Conservation (phyloP, 1,140 invertebrate genomes). For the Drosophila mojavensis region DNA sequence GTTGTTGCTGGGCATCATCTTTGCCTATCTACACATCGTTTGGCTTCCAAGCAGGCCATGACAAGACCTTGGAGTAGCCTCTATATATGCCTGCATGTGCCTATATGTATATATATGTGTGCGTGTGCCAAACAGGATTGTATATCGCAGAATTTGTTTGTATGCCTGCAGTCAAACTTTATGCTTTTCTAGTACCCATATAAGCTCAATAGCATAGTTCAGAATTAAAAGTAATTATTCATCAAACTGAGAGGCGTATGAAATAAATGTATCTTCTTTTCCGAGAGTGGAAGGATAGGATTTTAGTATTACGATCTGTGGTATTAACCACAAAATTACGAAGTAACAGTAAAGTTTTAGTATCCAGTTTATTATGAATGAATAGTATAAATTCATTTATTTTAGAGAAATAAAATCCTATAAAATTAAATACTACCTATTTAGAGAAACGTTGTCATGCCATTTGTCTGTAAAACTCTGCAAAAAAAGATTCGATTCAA, state of each 20-base stretch:
- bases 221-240: neutral
- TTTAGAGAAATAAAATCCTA: no score
- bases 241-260: slow-evolving; percentile 1
- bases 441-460: neutral
- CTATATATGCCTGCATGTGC: slow-evolving; percentile 17
- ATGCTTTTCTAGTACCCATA: slow-evolving; percentile 20
- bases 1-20: slow-evolving; percentile 64
- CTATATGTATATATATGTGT: slow-evolving; percentile 26
- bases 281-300: no score
- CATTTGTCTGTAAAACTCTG: no score
- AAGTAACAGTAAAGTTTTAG: no score
- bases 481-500: neutral
- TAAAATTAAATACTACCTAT: neutral
- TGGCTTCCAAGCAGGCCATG: slow-evolving; percentile 68
- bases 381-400: no score
- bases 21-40: slow-evolving; percentile 56
- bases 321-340: neutral
- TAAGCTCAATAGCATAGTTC: neutral
- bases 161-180: slow-evolving; percentile 38
- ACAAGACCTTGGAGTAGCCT: slow-evolving; percentile 70
- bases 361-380: no score
- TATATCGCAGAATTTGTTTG: slow-evolving; percentile 52
- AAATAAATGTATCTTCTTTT: no score
- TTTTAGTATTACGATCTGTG: neutral
- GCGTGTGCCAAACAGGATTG: slow-evolving; percentile 67